Evolutionary conservation across 53 echinoderm and acorn worm genomes (phyloP), one percentile per base, ranked within the genome.

Genomic region (Paracentrotus lividus): DNA sequence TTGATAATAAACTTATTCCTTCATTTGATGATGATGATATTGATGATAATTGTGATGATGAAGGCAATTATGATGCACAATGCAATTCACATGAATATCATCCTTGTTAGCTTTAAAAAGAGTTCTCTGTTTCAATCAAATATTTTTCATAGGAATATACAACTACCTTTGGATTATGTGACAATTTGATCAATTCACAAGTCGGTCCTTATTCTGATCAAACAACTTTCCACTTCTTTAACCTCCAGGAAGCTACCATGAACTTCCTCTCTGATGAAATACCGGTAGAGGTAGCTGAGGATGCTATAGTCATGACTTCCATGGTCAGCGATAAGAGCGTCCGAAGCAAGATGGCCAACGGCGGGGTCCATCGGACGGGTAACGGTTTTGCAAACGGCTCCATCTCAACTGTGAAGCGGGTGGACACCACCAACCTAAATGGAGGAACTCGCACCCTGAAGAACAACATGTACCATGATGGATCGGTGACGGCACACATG

Each of bases 231-330:
- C 32, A 8, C 42, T 47, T 81, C 47, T 44, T 76, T 1, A 6
- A 29, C 52, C 13, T 72, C 18, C 93, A 97, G 97, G 98, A 98
- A 77, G 88, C 96, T 0, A 96, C 95, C 61, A 95, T 95, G 95
- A 95, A 98, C 51, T 97, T 98, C 89, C 93, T 98, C 14, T 93
- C 96, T 20, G 95, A 96, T 64, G 97, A 96, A 49, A 94, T 93
- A 53, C 95, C 86, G 9, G 45, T 88, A n/a, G 95, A 95, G 88
- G 42, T 94, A 29, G 96, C 95, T 13, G 94, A 84, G 23, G 98
- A 95, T 8, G 96, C 96, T 12, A 78, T 96, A 56, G 95, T 98
- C 88, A 96, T 96, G 98, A 98, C 98, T 3, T 93, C 94, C 16
- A 84, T 98, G 54, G 96, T 98, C 75, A 98, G 94, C 32, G 98